A percentile compares a stretch with the other conserved stretches of the same genome.
phyloP scores from a whole-genome alignment of 2,888 invertebrate species.

The Dinocampus coccinellae region DNA sequence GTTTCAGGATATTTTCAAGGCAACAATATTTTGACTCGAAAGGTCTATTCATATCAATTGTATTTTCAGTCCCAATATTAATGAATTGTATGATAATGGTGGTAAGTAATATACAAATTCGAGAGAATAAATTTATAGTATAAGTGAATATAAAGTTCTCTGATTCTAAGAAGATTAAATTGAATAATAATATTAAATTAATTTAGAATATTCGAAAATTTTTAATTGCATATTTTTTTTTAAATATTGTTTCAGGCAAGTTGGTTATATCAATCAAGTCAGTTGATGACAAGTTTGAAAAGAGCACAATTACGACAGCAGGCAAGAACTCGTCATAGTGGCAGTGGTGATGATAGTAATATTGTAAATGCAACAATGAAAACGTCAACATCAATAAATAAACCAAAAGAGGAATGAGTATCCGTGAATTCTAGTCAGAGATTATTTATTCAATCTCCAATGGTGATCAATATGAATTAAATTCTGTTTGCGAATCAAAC shows the following conservation, averaged over 20 bases:
- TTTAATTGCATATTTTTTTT: slow-evolving; percentile 6
- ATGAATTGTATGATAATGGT: slow-evolving; percentile 94
- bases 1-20: slow-evolving; percentile 80
- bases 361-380: slow-evolving; percentile 1
- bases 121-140: neutral
- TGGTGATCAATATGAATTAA: neutral
- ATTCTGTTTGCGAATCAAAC: neutral
- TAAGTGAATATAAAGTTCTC: too few relatives aligned
- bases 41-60: slow-evolving; percentile 93
- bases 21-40: slow-evolving; percentile 96
- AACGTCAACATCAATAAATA: slow-evolving; percentile 19
- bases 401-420: slow-evolving; percentile 38
- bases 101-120: slow-evolving; percentile 75
- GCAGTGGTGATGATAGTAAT: slow-evolving; percentile 44
- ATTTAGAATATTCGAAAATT: neutral
- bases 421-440: slow-evolving; percentile 40
- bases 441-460: slow-evolving; percentile 24
- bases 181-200: neutral
- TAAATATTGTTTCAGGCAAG: slow-evolving; percentile 76
- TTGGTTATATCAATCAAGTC: slow-evolving; percentile 91
- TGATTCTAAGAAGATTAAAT: neutral
- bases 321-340: slow-evolving; percentile 69
- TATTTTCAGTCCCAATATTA: slow-evolving; percentile 93
- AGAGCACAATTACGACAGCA: slow-evolving; percentile 83
- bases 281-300: slow-evolving; percentile 88